These are phyloP conservation scores for Agrochola lota DNA, from an alignment of 2,888 invertebrate species.

Conservation along the genomic window DNA sequence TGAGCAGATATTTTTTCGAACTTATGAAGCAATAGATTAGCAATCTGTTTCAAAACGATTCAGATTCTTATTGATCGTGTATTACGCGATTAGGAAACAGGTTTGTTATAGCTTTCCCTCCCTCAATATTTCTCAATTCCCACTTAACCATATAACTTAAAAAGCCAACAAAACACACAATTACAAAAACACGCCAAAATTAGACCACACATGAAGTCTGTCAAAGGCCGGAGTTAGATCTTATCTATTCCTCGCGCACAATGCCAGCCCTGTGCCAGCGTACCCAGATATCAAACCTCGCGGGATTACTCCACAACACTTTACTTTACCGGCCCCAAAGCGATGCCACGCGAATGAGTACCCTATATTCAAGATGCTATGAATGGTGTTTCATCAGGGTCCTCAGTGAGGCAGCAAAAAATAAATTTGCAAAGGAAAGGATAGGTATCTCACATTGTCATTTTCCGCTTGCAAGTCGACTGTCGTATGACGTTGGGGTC, in stretches of 20 bases:
- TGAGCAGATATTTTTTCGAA: too few relatives aligned
- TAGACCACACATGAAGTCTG: conserved; percentile 83
- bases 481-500: conserved; percentile 66
- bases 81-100: too few relatives aligned
- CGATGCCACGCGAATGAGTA: conserved; percentile 54
- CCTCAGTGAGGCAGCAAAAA: conserved; percentile 38
- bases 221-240: conserved; percentile 77
- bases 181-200: conserved; percentile 69
- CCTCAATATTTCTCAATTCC: background rate
- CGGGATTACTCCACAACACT: conserved; percentile 67
- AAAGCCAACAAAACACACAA: conserved; percentile 37
- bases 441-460: conserved; percentile 78
- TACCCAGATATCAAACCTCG: conserved; percentile 74
- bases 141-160: background rate
- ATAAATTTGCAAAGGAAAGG: conserved; percentile 65
- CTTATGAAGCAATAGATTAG: too few relatives aligned
- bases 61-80: too few relatives aligned
- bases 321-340: conserved; percentile 43
- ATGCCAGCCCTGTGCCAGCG: conserved; percentile 73
- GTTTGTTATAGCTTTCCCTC: background rate
- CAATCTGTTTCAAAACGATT: too few relatives aligned
- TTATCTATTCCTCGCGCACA: conserved; percentile 80
- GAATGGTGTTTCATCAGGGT: background rate
- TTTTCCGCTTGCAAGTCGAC: conserved; percentile 73
- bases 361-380: conserved; percentile 44